Evolutionary conservation across 2,888 invertebrate genomes (phyloP).

Genomic region (Cerastis leucographa): DNA sequence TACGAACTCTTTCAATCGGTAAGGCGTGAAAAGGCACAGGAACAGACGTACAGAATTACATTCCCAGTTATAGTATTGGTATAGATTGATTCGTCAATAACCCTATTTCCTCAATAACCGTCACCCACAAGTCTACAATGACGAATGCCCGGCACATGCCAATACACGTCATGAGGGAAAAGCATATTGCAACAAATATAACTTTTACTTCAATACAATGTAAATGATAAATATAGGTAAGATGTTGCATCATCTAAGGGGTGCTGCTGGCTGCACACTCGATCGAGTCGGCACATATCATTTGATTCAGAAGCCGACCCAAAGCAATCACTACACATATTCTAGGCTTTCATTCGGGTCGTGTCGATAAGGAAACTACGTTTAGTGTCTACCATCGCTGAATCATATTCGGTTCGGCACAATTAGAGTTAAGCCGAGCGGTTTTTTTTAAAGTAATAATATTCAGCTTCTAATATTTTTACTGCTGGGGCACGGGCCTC

Average conservation of each 20-base stretch:
- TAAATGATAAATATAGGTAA: conserved; percentile 31
- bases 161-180: conserved; percentile 39
- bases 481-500: too few relatives aligned
- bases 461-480: too few relatives aligned
- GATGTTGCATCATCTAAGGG: conserved; percentile 16
- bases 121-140: conserved; percentile 23
- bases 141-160: conserved; percentile 15
- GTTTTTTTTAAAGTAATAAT: neutral
- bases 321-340: neutral
- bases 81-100: neutral
- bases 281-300: neutral
- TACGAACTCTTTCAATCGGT: neutral
- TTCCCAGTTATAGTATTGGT: neutral
- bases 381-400: neutral
- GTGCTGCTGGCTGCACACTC: neutral
- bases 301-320: neutral
- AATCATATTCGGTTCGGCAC: neutral
- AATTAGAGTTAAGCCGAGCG: neutral
- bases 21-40: neutral
- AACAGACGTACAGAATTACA: neutral
- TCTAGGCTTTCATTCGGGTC: neutral
- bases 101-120: conserved; percentile 6
- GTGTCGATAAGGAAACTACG: neutral
- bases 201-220: conserved; percentile 43
- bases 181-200: conserved; percentile 22